A percentile compares a stretch with the other conserved stretches of the same genome.
Evolutionary conservation across 2,797 vertebrate species (phyloP).

Genomic region (Falco cherrug): DNA sequence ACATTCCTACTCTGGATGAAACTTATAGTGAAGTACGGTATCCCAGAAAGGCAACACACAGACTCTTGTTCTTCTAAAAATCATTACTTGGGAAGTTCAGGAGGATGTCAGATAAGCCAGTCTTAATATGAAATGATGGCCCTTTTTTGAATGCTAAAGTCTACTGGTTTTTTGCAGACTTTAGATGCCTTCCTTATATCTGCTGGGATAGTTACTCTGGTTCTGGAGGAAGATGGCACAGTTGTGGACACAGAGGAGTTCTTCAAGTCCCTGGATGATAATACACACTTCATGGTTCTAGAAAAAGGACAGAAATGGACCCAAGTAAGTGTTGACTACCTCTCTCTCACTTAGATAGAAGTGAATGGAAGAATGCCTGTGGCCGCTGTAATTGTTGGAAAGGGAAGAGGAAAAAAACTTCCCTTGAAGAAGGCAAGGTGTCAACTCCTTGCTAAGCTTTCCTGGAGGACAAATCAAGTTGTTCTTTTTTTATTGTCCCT

Average conservation of each 20-base stretch:
- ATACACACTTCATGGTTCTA: conserved; percentile 83
- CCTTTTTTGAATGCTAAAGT: background rate
- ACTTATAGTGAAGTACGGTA: background rate
- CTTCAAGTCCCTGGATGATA: conserved; percentile 80
- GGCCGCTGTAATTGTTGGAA: background rate
- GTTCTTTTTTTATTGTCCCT: background rate
- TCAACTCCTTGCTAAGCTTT: background rate
- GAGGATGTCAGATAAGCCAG: background rate
- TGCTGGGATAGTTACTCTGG: conserved; percentile 77
- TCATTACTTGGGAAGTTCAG: background rate
- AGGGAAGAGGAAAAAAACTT: background rate
- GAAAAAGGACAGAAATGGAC: conserved; percentile 84
- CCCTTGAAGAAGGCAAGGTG: background rate
- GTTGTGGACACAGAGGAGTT: conserved; percentile 87
- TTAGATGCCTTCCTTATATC: conserved; percentile 78
- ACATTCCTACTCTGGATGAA: background rate
- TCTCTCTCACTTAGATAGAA: background rate
- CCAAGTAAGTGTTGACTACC: conserved; percentile 63
- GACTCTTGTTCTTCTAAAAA: background rate
- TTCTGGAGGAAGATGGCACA: conserved; percentile 88
- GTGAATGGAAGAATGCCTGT: background rate
- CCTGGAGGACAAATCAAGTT: background rate
- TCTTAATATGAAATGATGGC: background rate
- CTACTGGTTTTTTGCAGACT: conserved; percentile 65
- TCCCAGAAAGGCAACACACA: background rate